Percentiles rank a stretch among this genome's conserved stretches.
Conservation (phyloP, 37 sponge, comb jelly and placozoan genomes). For the Cladorhizidae sp. region DNA sequence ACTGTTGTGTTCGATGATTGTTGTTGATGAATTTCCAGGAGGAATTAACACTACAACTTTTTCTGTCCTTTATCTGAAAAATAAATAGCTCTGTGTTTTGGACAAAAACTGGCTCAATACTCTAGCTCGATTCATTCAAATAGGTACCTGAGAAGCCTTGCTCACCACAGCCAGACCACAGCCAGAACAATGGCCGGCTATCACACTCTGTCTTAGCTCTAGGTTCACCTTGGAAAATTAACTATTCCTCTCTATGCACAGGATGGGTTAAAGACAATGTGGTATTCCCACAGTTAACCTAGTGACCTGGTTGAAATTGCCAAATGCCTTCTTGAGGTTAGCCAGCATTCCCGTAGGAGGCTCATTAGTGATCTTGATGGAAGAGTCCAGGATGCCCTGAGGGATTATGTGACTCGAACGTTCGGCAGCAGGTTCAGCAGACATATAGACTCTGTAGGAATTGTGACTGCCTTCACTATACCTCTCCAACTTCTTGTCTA, state of each 20-base stretch:
- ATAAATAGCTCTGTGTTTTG: no score
- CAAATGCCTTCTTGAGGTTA: constrained; percentile 93
- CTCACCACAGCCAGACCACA: no score
- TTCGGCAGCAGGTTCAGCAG: constrained; percentile 95
- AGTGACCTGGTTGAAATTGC: constrained; percentile 90
- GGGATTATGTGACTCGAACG: constrained; percentile 91
- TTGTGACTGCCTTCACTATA: constrained; percentile 82
- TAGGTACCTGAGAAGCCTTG: no score
- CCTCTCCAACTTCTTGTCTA: constrained; percentile 98
- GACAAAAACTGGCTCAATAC: no score
- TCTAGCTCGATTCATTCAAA: no score
- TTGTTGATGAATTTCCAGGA: no score
- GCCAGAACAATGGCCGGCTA: not conserved
- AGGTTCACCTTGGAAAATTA: not conserved
- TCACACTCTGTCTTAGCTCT: not conserved
- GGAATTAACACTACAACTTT: no score
- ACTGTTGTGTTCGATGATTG: no score
- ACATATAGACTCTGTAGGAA: constrained; percentile 94
- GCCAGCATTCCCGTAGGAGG: constrained; percentile 98
- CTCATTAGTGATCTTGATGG: constrained; percentile 98
- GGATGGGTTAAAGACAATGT: no score
- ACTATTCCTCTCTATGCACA: not conserved
- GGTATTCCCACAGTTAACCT: no score
- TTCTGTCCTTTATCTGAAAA: no score
- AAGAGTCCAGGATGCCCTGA: constrained; percentile 94